Evolutionary conservation across 2,888 invertebrate species (phyloP), one percentile per base, ranked within the genome.

Genomic region (Catocala sponsa): DNA sequence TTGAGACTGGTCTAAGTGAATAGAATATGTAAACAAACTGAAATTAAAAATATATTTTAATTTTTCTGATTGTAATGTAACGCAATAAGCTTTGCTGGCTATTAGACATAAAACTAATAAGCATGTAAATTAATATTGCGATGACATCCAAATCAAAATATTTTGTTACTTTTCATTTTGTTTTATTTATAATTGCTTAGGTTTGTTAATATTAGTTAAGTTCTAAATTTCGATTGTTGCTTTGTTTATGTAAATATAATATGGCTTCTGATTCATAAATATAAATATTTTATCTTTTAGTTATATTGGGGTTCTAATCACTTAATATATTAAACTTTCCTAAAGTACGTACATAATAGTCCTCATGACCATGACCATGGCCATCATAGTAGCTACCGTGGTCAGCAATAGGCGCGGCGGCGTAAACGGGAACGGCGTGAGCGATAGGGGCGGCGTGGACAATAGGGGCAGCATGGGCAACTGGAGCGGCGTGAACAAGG

Each of bases 261-360:
- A n/a, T n/a, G n/a, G n/a, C n/a, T n/a, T n/a, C n/a, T n/a, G n/a
- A n/a, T n/a, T n/a, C n/a, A n/a, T n/a, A n/a, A n/a, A n/a, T n/a
- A 49, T 13, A 25, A 56, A 50, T 71, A 15, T 54, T 47, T 5
- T 12, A 44, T 12, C 1, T 11, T 5, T 5, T 9, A 42, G 4
- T 42, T 9, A n/a, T 42, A 11, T 42, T 42, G 42, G 11, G 6
- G 9, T 6, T 12, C n/a, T 44, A n/a, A 44, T 25, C 15, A 47
- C 6, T 46, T 9, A 47, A 10, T 15, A 51, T 10, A 50, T 38
- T 9, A 51, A 51, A 15, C 7, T 15, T 12, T 13, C 51, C 15
- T 41, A 41, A 38, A 25, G 52, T 64, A 81, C 90, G 68, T 79
- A 90, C 91, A 74, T 91, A 91, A 75, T 89, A 88, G 64, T 88